Evolutionary conservation across 2,888 invertebrate genomes (phyloP), one percentile per base, ranked within the genome.

Genomic region (Seira sanloemensis): DNA sequence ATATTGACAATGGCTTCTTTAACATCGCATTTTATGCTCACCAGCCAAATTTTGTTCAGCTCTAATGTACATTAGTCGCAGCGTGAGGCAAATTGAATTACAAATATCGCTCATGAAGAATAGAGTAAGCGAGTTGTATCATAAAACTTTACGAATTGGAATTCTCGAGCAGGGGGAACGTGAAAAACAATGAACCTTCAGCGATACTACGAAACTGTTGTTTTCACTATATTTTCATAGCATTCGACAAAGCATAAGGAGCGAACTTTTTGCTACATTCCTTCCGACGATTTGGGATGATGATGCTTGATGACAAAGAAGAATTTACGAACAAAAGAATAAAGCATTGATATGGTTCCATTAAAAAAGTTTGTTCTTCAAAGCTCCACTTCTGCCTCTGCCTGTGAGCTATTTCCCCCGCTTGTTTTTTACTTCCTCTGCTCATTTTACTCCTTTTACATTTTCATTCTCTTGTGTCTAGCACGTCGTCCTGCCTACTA

Each of bases 51-150:
- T 5, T 58, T 18, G n/a, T 58, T 58, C 9, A 58, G 5, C n/a
- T 4, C 58, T 72, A 75, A 26, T 27, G 37, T 23, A 66, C n/a
- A 66, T 65, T 23, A n/a, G 50, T 62, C 67, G 54, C 82, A 77
- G 82, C 76, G 26, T 82, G 82, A 77, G 54, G 50, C 66, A 82
- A 82, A 82, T 82, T 76, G 76, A 82, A 82, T 82, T 77, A 76
- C 72, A 82, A 75, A 67, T 80, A 74, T 21, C 37, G 62, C 58
- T 66, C 58, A n/a, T 58, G 58, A 58, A 16, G 58, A 58, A 58
- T 4, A 58, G n/a, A 4, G n/a, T 18, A 58, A 58, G 2, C 58
- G 37, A 12, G 37, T 4, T 37, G 12, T 37, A 12, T 4, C 5
- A 37, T 7, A 37, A 37, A 12, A 7, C 4, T 4, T 37, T 37